Evolutionary conservation across 1,140 invertebrate species (phyloP).

Genomic region (Idris sp.): DNA sequence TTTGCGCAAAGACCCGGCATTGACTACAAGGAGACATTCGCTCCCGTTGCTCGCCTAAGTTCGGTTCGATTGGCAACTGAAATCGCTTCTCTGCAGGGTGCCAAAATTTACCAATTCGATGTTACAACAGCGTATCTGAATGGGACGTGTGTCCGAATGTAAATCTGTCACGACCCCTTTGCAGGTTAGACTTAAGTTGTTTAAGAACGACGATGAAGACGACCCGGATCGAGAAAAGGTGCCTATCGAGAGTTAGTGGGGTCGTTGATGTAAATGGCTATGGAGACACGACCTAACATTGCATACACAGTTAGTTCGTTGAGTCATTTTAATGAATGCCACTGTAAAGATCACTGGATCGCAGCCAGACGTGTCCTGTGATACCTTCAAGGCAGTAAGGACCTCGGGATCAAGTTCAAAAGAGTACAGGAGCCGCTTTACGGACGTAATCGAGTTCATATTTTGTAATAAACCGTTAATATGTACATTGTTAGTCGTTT

Average conservation of each 20-base stretch:
- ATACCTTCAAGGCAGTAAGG: too few species aligned
- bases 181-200: too few species aligned
- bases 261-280: neutral
- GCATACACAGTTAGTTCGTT: neutral
- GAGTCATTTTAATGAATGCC: neutral
- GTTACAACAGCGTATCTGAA: too few species aligned
- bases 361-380: too few species aligned
- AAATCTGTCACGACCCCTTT: slow-evolving; percentile 7
- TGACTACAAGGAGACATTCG: neutral
- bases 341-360: slow-evolving; percentile 46
- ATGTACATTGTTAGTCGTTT: too few species aligned
- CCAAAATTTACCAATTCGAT: too few species aligned
- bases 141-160: slow-evolving; percentile 4
- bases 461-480: too few species aligned
- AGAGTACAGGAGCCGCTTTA: too few species aligned
- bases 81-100: too few species aligned
- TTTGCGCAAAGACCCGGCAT: slow-evolving; percentile 3
- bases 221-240: neutral
- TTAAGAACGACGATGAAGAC: neutral
- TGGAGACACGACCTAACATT: neutral
- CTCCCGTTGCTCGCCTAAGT: neutral
- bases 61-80: too few species aligned
- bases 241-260: slow-evolving; percentile 9
- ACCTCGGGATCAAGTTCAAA: too few species aligned
- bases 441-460: too few species aligned